Conservation (phyloP, 1,140 invertebrate genomes). For the Epicauta chinensis region DNA sequence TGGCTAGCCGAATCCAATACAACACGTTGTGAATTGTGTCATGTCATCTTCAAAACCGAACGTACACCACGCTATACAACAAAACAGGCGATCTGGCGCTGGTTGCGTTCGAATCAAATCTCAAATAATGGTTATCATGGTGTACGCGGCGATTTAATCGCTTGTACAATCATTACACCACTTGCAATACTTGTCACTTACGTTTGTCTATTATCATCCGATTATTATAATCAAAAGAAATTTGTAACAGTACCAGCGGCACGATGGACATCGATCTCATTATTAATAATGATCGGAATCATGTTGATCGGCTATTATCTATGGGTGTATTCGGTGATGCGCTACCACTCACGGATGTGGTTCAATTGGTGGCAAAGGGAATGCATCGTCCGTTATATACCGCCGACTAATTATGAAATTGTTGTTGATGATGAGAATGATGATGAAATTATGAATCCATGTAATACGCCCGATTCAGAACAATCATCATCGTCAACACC, state of each 20-base stretch:
- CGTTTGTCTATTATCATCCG: conserved; percentile 45
- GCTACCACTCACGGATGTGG: conserved; percentile 47
- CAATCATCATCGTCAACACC: no score
- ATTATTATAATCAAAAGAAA: conserved; percentile 46
- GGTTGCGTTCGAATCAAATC: conserved; percentile 30
- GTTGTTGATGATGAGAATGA: not conserved
- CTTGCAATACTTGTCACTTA: conserved; percentile 46
- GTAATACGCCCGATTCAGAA: not conserved
- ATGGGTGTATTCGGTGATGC: conserved; percentile 45
- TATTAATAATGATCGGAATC: conserved; percentile 45
- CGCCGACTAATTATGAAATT: conserved; percentile 19
- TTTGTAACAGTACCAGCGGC: conserved; percentile 45
- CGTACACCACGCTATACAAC: conserved; percentile 36
- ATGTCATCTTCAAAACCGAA: conserved; percentile 48
- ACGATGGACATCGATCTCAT: conserved; percentile 45
- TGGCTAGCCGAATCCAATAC: conserved; percentile 60
- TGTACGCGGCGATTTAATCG: conserved; percentile 42
- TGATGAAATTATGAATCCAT: not conserved
- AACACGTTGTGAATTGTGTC: conserved; percentile 56
- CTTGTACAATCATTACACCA: conserved; percentile 45
- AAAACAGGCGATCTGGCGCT: conserved; percentile 35
- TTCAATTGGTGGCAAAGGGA: conserved; percentile 51
- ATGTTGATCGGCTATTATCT: conserved; percentile 47
- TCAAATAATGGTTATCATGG: conserved; percentile 27
- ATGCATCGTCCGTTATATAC: conserved; percentile 42